Conservation (phyloP, 2,113 vertebrate genomes). For the Phrynosoma blainvillii region DNA sequence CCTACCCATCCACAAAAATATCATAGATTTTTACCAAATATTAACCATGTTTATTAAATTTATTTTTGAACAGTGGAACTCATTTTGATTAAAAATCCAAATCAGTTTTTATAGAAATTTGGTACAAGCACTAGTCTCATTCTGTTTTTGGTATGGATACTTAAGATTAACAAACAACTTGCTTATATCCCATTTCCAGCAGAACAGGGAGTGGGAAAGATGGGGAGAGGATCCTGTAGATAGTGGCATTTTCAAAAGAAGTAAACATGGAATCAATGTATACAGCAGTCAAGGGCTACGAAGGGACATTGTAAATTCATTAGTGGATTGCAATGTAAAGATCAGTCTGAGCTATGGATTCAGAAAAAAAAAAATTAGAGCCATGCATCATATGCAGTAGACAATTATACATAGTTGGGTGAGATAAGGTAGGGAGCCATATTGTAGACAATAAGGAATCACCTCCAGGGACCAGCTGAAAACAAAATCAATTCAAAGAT, state of each 20-base stretch:
- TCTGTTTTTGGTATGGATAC: background rate
- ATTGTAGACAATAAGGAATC: slow-evolving; percentile 32
- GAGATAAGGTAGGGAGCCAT: background rate
- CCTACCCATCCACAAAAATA: too few species aligned
- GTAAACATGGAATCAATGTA: background rate
- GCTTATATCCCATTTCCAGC: background rate
- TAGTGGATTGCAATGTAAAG: slow-evolving; percentile 14
- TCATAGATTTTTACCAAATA: too few species aligned
- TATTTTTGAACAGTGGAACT: background rate
- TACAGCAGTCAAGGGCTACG: slow-evolving; percentile 34
- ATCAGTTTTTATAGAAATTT: too few species aligned
- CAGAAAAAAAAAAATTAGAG: slow-evolving; percentile 40
- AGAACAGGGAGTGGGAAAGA: too few species aligned
- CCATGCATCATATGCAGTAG: slow-evolving; percentile 35
- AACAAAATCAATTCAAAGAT: slow-evolving; percentile 65
- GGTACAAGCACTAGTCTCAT: too few species aligned
- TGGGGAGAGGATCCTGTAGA: background rate
- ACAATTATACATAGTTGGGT: slow-evolving; percentile 26
- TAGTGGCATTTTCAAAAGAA: background rate
- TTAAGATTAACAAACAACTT: background rate
- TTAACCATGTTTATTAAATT: too few species aligned
- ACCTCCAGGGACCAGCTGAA: slow-evolving; percentile 42
- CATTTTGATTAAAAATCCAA: background rate
- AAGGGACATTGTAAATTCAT: slow-evolving; percentile 31
- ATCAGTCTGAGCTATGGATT: slow-evolving; percentile 18